Conservation (phyloP, 2,888 invertebrate species). For the Tiliacea aurago region DNA sequence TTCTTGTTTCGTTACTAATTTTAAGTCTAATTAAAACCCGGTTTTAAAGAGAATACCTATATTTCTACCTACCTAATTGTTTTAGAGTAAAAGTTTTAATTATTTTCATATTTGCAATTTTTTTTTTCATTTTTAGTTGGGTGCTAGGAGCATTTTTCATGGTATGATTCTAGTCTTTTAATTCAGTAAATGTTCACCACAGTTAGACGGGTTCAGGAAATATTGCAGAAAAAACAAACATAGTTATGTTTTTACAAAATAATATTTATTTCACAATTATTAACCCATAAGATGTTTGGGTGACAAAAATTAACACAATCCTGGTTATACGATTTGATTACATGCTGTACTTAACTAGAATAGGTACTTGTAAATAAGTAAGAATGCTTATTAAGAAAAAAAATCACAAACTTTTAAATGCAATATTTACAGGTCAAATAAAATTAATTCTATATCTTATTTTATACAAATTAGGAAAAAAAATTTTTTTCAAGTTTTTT, state of each 20-base stretch:
- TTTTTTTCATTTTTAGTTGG: too few species aligned
- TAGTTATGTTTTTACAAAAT: slow-evolving; percentile 78
- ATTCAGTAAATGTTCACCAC: too few species aligned
- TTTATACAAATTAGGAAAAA: slow-evolving; percentile 77
- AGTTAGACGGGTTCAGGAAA: background rate
- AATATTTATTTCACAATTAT: slow-evolving; percentile 85
- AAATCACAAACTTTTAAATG: slow-evolving; percentile 88
- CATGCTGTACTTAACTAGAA: slow-evolving; percentile 81
- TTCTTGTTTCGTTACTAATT: background rate
- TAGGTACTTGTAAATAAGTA: slow-evolving; percentile 76
- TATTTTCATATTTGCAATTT: background rate
- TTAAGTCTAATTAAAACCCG: background rate
- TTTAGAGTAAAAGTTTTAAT: too few species aligned
- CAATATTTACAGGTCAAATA: slow-evolving; percentile 86
- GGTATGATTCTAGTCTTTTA: background rate
- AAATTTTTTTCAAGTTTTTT: slow-evolving; percentile 68
- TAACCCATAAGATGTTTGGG: slow-evolving; percentile 74
- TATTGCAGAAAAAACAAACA: slow-evolving; percentile 45
- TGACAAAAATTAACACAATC: slow-evolving; percentile 83
- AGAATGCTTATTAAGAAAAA: slow-evolving; percentile 72
- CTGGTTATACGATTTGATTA: slow-evolving; percentile 83
- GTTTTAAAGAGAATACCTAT: background rate
- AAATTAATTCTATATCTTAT: slow-evolving; percentile 68
- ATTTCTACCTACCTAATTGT: background rate
- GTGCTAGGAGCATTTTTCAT: background rate